Evolutionary conservation across 2,113 vertebrate species (phyloP), one percentile per base, ranked within the genome.

Genomic region (Erinaceus europaeus): DNA sequence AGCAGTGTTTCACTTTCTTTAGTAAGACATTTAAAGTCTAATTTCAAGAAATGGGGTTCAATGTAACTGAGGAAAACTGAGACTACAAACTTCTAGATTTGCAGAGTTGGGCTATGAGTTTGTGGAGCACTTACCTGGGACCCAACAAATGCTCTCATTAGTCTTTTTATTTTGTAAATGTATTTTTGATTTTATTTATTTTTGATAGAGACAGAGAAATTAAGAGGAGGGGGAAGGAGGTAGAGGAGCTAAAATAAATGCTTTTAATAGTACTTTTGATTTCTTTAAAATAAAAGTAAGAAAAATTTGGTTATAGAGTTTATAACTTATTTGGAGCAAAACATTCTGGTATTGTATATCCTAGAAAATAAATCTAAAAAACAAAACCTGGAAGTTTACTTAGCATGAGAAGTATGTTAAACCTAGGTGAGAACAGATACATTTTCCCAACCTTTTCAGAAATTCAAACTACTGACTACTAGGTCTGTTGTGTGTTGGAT

Each of bases 41-140:
- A 86, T 78, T 86, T 92, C 73, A 78, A 85, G 53, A 92, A 89
- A 62, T 9, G 8, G 44, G 17, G 71, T 85, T 68, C 40, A 89
- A 55, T 67, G 59, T 67, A 55, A 55, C 38, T 50, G 42, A n/a
- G n/a, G 81, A 57, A 62, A 84, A 72, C 36, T 57, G 64, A 78
- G 48, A 71, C 53, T 71, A 71, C 25, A 67, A 85, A 62, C 48
- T 74, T 77, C 18, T 38, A 65, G 50, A 73, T 55, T 57, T 38
- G 80, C 6, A 75, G 23, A 71, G 73, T 42, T 52, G 15, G 27
- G 52, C 38, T 23, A 27, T 6, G 32, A 21, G 20, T 8, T 20
- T 90, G 13, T 68, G 17, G 11, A 32, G 25, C 77, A 29, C 78
- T 75, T 74, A 73, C 50, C 38, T 23, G 15, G 32, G 17, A 8